A percentile compares a stretch with the other conserved stretches of the same genome.
Conservation (phyloP, 2,113 vertebrate genomes). For the Zosterops lateralis region DNA sequence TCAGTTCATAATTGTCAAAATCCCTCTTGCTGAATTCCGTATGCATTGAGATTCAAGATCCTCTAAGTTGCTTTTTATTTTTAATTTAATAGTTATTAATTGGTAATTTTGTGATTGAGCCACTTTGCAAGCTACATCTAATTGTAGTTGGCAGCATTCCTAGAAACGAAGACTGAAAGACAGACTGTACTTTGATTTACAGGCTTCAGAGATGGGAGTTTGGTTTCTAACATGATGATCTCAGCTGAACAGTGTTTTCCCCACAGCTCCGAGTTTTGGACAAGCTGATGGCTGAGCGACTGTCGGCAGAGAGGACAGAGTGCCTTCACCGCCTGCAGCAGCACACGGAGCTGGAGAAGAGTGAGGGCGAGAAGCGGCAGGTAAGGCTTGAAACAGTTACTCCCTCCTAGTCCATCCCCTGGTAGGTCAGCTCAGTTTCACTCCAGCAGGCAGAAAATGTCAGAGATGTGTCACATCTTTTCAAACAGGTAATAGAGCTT, state of each 20-base stretch:
- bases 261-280: constrained; percentile 87
- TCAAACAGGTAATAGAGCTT: not conserved
- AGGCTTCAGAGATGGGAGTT: not conserved
- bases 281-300: constrained; percentile 88
- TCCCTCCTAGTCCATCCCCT: not conserved
- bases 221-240: not conserved
- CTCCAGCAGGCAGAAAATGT: not conserved
- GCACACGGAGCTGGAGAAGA: constrained; percentile 74
- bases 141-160: not conserved
- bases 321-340: constrained; percentile 89
- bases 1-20: not conserved
- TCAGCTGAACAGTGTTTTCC: not conserved
- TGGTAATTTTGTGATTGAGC: not conserved
- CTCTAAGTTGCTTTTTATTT: not conserved
- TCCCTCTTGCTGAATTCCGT: not conserved
- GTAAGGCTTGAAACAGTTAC: constrained; percentile 58
- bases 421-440: not conserved
- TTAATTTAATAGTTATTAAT: not conserved
- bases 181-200: not conserved
- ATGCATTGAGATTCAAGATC: not conserved
- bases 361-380: constrained; percentile 86
- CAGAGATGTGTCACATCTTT: not conserved
- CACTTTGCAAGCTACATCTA: not conserved
- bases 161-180: not conserved
- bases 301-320: constrained; percentile 87